Percentiles rank a stretch among this genome's conserved stretches.
phyloP scores from a whole-genome alignment of 2,797 vertebrate species.

The Aythya fuligula region DNA sequence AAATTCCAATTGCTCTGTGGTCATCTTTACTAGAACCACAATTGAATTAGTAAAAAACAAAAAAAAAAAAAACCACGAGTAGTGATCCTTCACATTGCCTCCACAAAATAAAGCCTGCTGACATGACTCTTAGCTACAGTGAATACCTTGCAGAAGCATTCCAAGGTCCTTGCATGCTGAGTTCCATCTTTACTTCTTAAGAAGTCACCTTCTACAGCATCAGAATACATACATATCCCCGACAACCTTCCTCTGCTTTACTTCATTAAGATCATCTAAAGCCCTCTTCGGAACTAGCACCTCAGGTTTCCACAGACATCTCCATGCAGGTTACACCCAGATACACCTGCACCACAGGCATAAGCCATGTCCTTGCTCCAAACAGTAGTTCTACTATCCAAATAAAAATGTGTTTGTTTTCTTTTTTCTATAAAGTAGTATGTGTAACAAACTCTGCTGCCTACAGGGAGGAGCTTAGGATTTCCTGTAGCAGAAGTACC shows the following conservation, averaged over 20 bases:
- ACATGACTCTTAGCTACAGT: fast-evolving
- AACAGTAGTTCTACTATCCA: neutral
- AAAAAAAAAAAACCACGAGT: neutral
- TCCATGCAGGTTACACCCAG: neutral
- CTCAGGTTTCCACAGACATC: neutral
- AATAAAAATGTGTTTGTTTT: neutral
- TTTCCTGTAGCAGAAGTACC: neutral
- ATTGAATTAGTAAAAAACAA: neutral
- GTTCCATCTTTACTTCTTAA: neutral
- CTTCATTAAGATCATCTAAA: neutral
- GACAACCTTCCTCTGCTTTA: neutral
- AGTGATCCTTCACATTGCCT: neutral
- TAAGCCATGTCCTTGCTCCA: neutral
- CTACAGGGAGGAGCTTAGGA: neutral
- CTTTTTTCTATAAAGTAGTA: neutral
- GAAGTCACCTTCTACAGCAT: neutral
- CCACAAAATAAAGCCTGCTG: neutral
- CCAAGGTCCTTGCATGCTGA: neutral
- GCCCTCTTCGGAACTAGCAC: neutral
- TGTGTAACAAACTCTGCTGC: neutral
- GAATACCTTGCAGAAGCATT: neutral
- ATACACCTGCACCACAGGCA: neutral
- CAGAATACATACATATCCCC: neutral
- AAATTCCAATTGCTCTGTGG: neutral
- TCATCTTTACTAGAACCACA: neutral